A percentile compares a stretch with the other conserved stretches of the same genome.
Evolutionary conservation across 2,113 vertebrate species (phyloP).

Genomic region (Heptranchias perlo): DNA sequence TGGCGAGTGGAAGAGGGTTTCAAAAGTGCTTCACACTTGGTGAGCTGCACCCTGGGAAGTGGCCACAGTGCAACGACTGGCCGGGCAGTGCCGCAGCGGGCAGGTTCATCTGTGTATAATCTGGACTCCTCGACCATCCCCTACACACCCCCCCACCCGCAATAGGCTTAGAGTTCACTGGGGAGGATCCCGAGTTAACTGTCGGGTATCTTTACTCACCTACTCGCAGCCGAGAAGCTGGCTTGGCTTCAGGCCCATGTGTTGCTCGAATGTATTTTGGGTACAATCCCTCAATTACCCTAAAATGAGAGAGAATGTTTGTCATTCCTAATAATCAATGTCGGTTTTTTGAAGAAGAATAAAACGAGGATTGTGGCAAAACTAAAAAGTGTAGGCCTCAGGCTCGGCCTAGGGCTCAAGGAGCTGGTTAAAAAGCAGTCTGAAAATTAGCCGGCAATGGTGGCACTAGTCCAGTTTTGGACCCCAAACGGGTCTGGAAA

Average conservation of each 20-base stretch:
- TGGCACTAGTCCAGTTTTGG: neutral
- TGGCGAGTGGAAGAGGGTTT: neutral
- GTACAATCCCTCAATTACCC: slow-evolving; percentile 53
- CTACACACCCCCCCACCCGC: no score
- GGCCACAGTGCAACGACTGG: neutral
- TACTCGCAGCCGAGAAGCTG: slow-evolving; percentile 49
- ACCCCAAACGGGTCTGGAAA: neutral
- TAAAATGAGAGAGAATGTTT: slow-evolving; percentile 40
- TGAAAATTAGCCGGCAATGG: neutral
- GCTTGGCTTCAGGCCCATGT: slow-evolving; percentile 56
- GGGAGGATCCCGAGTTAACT: neutral
- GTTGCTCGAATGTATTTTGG: slow-evolving; percentile 57
- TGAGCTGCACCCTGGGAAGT: neutral
- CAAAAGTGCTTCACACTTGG: neutral
- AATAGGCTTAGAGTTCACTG: neutral
- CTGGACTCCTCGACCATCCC: neutral
- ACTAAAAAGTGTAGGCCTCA: no score
- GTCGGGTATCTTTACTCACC: slow-evolving; percentile 42
- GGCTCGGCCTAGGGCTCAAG: no score
- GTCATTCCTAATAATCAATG: neutral
- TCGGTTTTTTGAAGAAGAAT: neutral
- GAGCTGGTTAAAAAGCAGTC: neutral
- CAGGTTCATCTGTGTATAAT: neutral
- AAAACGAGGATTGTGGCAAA: neutral
- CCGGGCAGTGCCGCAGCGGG: neutral